Percentiles rank a stretch among this genome's conserved stretches.
These are phyloP conservation scores for Colistium nudipinnis DNA, from an alignment of 2,113 vertebrate species.

Conservation along the genomic window DNA sequence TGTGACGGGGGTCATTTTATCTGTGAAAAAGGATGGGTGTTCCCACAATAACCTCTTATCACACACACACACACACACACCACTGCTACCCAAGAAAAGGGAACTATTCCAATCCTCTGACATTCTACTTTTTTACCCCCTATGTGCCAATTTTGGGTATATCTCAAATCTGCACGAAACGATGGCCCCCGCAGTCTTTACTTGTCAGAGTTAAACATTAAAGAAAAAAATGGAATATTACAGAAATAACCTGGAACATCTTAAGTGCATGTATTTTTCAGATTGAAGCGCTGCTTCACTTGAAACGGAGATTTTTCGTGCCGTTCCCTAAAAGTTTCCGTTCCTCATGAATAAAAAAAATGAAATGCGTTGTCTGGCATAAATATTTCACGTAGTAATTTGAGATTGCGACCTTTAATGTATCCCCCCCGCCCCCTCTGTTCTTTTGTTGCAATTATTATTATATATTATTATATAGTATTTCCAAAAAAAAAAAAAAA, in stretches of 20 bases:
- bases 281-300: constrained; percentile 3
- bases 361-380: constrained; percentile 13
- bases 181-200: constrained; percentile 14
- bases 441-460: too few relatives aligned
- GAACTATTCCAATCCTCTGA: constrained; percentile 58
- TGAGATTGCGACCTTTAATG: background rate
- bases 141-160: too few relatives aligned
- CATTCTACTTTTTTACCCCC: constrained; percentile 11
- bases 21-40: constrained; percentile 68
- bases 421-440: background rate
- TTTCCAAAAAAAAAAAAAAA: too few relatives aligned
- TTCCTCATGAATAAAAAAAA: constrained; percentile 36
- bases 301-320: background rate
- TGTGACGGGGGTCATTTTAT: constrained; percentile 67
- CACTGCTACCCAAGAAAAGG: constrained; percentile 41
- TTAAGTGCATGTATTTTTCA: too few relatives aligned
- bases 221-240: too few relatives aligned
- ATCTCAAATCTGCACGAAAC: too few relatives aligned
- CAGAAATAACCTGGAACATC: constrained; percentile 23
- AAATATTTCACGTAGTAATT: constrained; percentile 35
- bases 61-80: constrained; percentile 35
- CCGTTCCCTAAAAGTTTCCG: constrained; percentile 9
- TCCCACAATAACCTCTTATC: constrained; percentile 75
- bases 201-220: constrained; percentile 41
- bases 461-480: too few relatives aligned